Evolutionary conservation across 2,113 vertebrate genomes (phyloP).

Genomic region (Poecile atricapillus): DNA sequence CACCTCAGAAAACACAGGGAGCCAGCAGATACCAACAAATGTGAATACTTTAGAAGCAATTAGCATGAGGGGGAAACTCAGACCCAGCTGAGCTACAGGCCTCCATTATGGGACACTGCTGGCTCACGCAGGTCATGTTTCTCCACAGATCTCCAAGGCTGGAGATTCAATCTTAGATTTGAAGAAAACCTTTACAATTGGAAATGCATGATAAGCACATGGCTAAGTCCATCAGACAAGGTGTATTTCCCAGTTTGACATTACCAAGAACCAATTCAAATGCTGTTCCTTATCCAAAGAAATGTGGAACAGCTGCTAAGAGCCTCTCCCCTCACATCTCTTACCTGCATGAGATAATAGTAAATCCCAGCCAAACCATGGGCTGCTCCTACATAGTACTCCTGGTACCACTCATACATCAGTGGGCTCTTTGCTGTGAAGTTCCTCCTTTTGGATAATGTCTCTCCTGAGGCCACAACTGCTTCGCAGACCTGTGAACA

Average conservation of each 20-base stretch:
- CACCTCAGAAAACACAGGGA: neutral
- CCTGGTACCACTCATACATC: conserved; percentile 96
- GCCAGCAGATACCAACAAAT: neutral
- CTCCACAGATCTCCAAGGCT: neutral
- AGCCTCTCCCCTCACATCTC: neutral
- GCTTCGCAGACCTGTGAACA: conserved; percentile 81
- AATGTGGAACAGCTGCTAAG: neutral
- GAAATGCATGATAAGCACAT: neutral
- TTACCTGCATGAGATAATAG: conserved; percentile 96
- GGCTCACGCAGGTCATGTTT: neutral
- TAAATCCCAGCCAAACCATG: conserved; percentile 96
- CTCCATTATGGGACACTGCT: neutral
- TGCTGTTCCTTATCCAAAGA: neutral
- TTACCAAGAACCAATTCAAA: neutral
- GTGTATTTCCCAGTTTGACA: neutral
- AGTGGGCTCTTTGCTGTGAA: conserved; percentile 84
- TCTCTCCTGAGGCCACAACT: conserved; percentile 85
- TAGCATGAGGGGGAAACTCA: neutral
- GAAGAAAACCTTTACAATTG: neutral
- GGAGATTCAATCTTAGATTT: neutral
- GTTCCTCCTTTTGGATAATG: conserved; percentile 79
- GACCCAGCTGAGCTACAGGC: neutral
- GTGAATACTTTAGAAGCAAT: neutral
- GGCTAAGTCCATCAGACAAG: neutral
- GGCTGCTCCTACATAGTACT: conserved; percentile 92